Conservation (phyloP, 2,113 vertebrate species). For the Mellivora capensis region DNA sequence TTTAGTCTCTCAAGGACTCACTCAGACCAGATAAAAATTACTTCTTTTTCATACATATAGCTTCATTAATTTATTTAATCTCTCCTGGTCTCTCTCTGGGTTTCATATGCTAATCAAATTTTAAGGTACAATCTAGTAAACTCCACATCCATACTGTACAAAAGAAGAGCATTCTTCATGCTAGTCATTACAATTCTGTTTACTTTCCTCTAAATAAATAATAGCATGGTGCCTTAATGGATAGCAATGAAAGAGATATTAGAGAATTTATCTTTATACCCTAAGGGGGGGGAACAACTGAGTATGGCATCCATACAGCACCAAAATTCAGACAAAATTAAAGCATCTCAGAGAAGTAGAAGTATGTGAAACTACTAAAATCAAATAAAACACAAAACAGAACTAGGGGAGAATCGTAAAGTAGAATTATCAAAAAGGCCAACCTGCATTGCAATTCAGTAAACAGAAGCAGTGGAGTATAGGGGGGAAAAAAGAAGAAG, state of each 20-base stretch:
- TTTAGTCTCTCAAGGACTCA: not conserved
- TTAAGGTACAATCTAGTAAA: not conserved
- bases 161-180: not conserved
- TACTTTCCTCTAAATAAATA: not conserved
- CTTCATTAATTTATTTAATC: not conserved
- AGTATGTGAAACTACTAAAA: not conserved
- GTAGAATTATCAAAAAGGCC: not conserved
- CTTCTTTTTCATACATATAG: not conserved
- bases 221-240: not conserved
- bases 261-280: not conserved
- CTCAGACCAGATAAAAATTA: not conserved
- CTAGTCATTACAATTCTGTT: not conserved
- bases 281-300: not conserved
- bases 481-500: not conserved
- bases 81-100: not conserved
- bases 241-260: not conserved
- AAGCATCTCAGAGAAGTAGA: not conserved
- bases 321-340: not conserved
- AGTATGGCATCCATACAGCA: not conserved
- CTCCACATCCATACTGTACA: not conserved
- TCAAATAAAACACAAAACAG: not conserved
- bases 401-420: not conserved
- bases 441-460: not conserved
- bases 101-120: not conserved
- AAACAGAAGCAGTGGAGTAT: not conserved